Evolutionary conservation across 2,113 vertebrate species (phyloP).

Genomic region (Gnathonemus echidnorhynchus): DNA sequence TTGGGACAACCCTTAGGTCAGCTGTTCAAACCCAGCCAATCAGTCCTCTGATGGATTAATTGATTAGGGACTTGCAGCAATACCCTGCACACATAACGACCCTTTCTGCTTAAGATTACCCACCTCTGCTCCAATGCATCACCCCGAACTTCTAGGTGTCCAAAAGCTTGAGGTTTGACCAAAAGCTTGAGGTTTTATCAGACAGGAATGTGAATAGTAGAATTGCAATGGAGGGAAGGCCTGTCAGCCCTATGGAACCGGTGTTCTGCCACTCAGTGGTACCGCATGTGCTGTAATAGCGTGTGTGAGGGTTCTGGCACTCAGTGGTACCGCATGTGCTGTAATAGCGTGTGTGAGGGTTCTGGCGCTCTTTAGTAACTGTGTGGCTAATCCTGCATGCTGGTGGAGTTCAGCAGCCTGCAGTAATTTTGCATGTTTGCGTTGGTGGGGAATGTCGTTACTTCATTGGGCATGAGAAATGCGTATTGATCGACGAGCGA

Average conservation of each 20-base stretch:
- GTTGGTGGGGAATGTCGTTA: not conserved
- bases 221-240: not conserved
- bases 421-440: not conserved
- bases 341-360: not conserved
- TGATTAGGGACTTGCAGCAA: not conserved
- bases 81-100: not conserved
- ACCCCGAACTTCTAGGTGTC: not conserved
- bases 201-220: not conserved
- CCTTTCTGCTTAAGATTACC: not conserved
- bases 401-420: not conserved
- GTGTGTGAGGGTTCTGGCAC: not conserved
- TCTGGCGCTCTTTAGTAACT: not conserved
- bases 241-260: not conserved
- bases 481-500: too few species aligned
- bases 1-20: not conserved
- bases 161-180: too few species aligned
- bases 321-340: not conserved
- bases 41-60: not conserved
- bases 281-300: not conserved
- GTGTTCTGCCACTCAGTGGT: not conserved
- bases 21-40: not conserved
- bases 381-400: not conserved
- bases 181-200: not conserved
- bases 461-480: not conserved
- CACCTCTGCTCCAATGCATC: not conserved